Conservation (phyloP, 2,113 vertebrate species). For the Lontra canadensis region DNA sequence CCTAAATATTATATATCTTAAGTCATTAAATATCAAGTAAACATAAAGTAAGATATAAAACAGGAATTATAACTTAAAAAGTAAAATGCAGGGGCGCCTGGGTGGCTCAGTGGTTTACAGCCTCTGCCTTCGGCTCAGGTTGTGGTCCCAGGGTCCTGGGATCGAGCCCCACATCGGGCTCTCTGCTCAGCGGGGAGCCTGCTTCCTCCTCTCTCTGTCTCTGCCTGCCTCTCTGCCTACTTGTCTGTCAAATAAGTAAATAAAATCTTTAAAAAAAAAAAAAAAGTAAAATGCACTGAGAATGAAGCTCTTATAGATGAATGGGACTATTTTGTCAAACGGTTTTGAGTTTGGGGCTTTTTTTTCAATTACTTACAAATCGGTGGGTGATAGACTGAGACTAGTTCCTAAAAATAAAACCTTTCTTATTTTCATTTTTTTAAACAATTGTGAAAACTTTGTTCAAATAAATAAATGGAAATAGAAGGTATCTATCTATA, state of each 20-base stretch:
- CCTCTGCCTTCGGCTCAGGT: too few species aligned
- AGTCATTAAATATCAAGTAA: not conserved
- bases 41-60: not conserved
- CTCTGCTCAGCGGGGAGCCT: too few species aligned
- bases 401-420: not conserved
- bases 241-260: too few species aligned
- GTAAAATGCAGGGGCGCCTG: not conserved
- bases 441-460: not conserved
- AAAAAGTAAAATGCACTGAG: not conserved
- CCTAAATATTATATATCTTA: not conserved
- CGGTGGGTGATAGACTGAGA: not conserved
- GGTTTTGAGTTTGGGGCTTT: not conserved
- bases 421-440: not conserved
- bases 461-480: not conserved
- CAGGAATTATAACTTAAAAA: not conserved
- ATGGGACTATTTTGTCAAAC: not conserved
- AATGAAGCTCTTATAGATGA: not conserved
- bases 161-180: too few species aligned
- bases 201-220: too few species aligned
- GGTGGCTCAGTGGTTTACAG: too few species aligned
- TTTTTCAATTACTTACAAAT: not conserved
- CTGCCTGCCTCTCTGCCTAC: too few species aligned
- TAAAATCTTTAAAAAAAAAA: too few species aligned
- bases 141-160: too few species aligned
- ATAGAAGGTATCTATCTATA: not conserved